These are phyloP conservation scores for Cataglyphis rosenhaueri DNA, from an alignment of 2,888 invertebrate genomes.

Conservation along the genomic window DNA sequence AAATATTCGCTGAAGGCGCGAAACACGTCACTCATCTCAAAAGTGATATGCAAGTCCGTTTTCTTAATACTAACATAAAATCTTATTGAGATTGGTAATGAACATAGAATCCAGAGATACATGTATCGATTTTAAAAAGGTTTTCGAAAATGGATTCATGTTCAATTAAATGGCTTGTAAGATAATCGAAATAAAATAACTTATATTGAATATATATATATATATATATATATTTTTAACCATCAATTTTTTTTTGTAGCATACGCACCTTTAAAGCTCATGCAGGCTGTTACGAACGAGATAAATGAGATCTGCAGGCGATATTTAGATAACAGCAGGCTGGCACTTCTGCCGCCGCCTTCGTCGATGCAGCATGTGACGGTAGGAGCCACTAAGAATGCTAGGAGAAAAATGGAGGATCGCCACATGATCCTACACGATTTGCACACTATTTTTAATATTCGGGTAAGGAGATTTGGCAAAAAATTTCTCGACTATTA, in stretches of 20 bases:
- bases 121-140: background rate
- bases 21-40: background rate
- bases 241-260: slow-evolving; percentile 86
- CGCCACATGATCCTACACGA: slow-evolving; percentile 94
- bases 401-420: slow-evolving; percentile 96
- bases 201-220: background rate
- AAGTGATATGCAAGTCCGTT: background rate
- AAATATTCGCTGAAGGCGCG: background rate
- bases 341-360: slow-evolving; percentile 89
- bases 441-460: slow-evolving; percentile 92
- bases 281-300: slow-evolving; percentile 91
- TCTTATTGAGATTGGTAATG: background rate
- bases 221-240: no score
- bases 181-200: background rate
- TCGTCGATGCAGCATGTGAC: slow-evolving; percentile 87
- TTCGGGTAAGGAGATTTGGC: slow-evolving; percentile 87
- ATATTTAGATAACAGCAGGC: slow-evolving; percentile 89
- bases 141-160: background rate
- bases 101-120: background rate
- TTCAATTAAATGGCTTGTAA: background rate
- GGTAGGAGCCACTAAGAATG: slow-evolving; percentile 92
- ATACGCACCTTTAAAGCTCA: slow-evolving; percentile 90
- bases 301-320: slow-evolving; percentile 91
- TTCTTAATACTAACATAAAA: background rate
- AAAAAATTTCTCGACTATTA: background rate